Percentiles rank a stretch among this genome's conserved stretches.
These are phyloP conservation scores for Nomada hirtipes DNA, from an alignment of 2,888 invertebrate genomes.

Conservation along the genomic window DNA sequence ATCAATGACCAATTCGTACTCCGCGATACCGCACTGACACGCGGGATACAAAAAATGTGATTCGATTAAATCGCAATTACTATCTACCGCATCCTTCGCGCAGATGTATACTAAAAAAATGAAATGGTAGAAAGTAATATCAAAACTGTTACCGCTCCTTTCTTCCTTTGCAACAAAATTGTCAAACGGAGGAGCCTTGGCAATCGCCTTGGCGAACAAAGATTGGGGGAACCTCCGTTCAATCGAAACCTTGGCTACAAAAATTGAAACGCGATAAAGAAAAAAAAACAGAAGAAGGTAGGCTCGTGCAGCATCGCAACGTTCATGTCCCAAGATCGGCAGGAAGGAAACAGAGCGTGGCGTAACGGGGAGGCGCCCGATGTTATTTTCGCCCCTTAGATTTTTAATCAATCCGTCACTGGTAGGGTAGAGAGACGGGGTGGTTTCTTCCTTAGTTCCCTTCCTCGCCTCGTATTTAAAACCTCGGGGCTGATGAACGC, in stretches of 20 bases:
- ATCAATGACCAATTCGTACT: background rate
- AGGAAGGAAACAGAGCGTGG: constrained; percentile 42
- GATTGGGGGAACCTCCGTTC: background rate
- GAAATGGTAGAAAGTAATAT: too few relatives aligned
- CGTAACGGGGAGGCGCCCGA: constrained; percentile 72
- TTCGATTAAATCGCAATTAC: background rate
- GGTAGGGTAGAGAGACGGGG: constrained; percentile 76
- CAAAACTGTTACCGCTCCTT: too few relatives aligned
- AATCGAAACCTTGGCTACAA: background rate
- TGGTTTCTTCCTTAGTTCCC: constrained; percentile 82
- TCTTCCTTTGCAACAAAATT: background rate
- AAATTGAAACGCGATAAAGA: background rate
- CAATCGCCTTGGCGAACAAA: background rate
- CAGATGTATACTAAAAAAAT: too few relatives aligned
- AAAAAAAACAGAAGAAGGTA: background rate
- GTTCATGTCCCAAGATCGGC: constrained; percentile 24
- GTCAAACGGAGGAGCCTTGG: background rate
- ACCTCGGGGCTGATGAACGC: constrained; percentile 85
- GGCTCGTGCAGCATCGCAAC: background rate
- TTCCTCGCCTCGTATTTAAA: constrained; percentile 84
- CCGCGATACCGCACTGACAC: background rate
- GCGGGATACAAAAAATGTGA: too few relatives aligned
- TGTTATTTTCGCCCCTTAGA: constrained; percentile 82
- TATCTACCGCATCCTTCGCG: too few relatives aligned
- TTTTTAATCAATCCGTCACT: constrained; percentile 85